Percentiles rank a stretch among this genome's conserved stretches.
Evolutionary conservation across 2,888 invertebrate genomes (phyloP).

Genomic region (Octodonta nipae): DNA sequence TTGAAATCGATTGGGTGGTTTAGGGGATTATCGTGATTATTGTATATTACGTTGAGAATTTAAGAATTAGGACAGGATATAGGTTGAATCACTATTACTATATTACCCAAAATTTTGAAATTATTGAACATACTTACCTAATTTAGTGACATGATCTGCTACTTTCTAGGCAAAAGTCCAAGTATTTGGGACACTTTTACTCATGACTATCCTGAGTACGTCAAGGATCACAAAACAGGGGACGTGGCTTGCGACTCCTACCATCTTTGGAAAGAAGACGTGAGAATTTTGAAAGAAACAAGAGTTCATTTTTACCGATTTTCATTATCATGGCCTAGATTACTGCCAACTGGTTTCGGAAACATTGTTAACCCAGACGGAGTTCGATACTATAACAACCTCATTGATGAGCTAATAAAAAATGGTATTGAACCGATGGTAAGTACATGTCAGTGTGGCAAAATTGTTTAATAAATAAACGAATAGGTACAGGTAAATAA

Average conservation of each 20-base stretch:
- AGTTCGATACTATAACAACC: slow-evolving; percentile 59
- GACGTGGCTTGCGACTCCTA: slow-evolving; percentile 56
- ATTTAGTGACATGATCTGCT: too few species aligned
- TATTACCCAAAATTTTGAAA: not conserved
- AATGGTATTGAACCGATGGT: slow-evolving; percentile 44
- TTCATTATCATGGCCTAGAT: slow-evolving; percentile 17
- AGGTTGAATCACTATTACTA: too few species aligned
- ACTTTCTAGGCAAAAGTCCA: slow-evolving; percentile 43
- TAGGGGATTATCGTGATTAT: too few species aligned
- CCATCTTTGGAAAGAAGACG: slow-evolving; percentile 47
- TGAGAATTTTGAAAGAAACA: slow-evolving; percentile 41
- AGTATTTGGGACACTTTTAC: slow-evolving; percentile 57
- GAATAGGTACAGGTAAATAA: too few species aligned
- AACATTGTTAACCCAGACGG: slow-evolving; percentile 55
- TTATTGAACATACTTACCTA: not conserved
- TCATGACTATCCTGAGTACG: slow-evolving; percentile 38
- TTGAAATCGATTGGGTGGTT: too few species aligned
- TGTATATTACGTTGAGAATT: too few species aligned
- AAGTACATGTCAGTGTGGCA: slow-evolving; percentile 20
- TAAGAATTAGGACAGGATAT: too few species aligned
- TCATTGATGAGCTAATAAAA: slow-evolving; percentile 53
- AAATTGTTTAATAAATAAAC: too few species aligned
- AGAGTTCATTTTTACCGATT: slow-evolving; percentile 35
- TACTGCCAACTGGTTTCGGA: slow-evolving; percentile 50
- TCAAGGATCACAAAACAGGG: slow-evolving; percentile 42